phyloP scores from a whole-genome alignment of 2,797 vertebrate species.

The Podarcis lilfordi region DNA sequence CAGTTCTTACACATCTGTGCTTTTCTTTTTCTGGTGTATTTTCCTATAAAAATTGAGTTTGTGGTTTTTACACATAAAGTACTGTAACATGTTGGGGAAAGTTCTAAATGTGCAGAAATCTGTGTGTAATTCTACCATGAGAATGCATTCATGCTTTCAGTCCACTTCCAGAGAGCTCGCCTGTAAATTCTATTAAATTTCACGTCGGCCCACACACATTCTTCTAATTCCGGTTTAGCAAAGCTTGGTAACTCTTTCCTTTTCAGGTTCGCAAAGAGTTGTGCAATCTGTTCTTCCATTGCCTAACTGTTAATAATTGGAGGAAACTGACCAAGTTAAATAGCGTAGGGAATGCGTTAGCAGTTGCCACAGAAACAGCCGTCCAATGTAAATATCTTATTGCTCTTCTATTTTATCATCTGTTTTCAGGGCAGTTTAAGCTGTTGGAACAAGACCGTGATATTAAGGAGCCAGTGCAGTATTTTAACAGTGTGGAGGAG shows the following conservation, averaged over 20 bases:
- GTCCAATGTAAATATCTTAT: slow-evolving; percentile 76
- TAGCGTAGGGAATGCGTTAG: slow-evolving; percentile 53
- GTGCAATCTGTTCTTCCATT: slow-evolving; percentile 37
- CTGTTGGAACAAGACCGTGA: slow-evolving; percentile 98
- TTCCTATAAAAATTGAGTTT: slow-evolving; percentile 17
- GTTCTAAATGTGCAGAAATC: slow-evolving; percentile 17
- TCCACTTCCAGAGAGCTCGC: slow-evolving; percentile 38
- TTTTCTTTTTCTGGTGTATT: not conserved
- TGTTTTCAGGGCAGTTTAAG: slow-evolving; percentile 95
- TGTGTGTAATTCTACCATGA: slow-evolving; percentile 11
- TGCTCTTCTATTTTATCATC: slow-evolving; percentile 72
- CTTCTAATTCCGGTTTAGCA: slow-evolving; percentile 40
- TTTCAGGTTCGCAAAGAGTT: slow-evolving; percentile 50
- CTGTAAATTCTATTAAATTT: slow-evolving; percentile 51
- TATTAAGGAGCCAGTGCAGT: slow-evolving; percentile 97
- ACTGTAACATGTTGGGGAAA: slow-evolving; percentile 21
- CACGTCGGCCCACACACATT: slow-evolving; percentile 29
- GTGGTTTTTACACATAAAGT: slow-evolving; percentile 30
- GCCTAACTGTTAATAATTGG: slow-evolving; percentile 52
- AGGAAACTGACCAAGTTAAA: slow-evolving; percentile 54
- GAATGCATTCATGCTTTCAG: slow-evolving; percentile 26
- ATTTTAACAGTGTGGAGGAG: slow-evolving; percentile 99
- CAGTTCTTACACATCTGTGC: not conserved
- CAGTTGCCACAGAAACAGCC: slow-evolving; percentile 73
- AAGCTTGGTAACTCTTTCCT: slow-evolving; percentile 44